Conservation (phyloP, 2,888 invertebrate genomes). For the Melanophora roralis region DNA sequence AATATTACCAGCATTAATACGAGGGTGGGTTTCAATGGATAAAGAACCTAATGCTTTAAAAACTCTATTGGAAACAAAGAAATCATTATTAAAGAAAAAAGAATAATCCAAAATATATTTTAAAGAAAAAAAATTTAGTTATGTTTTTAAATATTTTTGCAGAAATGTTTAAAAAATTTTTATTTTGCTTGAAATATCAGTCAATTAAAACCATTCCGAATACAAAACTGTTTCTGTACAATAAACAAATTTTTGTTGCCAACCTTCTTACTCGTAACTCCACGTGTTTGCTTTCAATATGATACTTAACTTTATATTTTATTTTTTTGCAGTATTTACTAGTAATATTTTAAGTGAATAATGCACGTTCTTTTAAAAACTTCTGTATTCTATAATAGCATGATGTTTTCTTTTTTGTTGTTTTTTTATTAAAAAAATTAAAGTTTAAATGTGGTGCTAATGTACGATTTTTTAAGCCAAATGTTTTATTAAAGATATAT, state of each 20-base stretch:
- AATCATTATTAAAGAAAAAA: too few species aligned
- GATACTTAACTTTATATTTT: constrained; percentile 13
- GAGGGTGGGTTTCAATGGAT: too few species aligned
- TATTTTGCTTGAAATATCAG: too few species aligned
- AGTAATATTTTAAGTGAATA: constrained; percentile 30
- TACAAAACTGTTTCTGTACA: too few species aligned
- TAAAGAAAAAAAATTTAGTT: too few species aligned
- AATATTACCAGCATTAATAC: background rate
- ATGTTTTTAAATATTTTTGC: too few species aligned
- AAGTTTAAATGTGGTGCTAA: background rate
- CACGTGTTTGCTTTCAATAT: background rate
- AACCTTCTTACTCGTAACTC: background rate
- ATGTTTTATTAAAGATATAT: constrained; percentile 12
- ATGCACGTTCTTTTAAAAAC: constrained; percentile 5
- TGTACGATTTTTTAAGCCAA: background rate
- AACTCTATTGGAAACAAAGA: too few species aligned
- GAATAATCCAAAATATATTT: too few species aligned
- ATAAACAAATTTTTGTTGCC: background rate
- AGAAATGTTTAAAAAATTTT: too few species aligned
- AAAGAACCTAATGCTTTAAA: too few species aligned
- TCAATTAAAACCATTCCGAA: too few species aligned
- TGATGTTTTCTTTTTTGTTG: background rate
- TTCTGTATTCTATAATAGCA: background rate
- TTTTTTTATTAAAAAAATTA: background rate
- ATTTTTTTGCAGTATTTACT: constrained; percentile 18